Evolutionary conservation across 2,797 vertebrate species (phyloP), one percentile per base, ranked within the genome.

Genomic region (Oreochromis mossambicus): DNA sequence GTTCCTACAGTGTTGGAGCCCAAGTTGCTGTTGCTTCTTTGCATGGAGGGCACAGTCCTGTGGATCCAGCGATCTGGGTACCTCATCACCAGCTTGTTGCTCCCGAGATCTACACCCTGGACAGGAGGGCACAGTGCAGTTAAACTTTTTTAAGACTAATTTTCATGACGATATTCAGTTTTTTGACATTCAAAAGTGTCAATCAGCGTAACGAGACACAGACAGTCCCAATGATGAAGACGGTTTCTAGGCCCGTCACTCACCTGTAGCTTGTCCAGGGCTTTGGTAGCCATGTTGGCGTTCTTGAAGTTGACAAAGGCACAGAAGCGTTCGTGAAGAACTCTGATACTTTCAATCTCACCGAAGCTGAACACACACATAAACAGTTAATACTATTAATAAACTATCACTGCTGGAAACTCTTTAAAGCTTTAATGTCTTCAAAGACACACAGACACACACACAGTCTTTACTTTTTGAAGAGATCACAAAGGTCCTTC

Each of bases 221-320:
- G 41, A 73, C 24, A 29, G 24, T 48, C 24, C 5, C 6, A 17
- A 2, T 73, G 43, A 29, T 29, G 26, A 73, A 43, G 13, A 73
- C 4, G 3, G 68, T 73, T 48, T 1, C 24, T 1, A 19, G 43
- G 38, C 12, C 26, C 0, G 1, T 68, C 14, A 55, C 95, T 77
- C 79, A 95, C 95, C 92, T 92, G 87, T 50, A 96, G 91, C 70
- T 89, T 90, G 78, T 94, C 95, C 88, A 92, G 91, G 3, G 95
- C 96, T 75, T 75, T 85, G 79, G 94, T 85, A 5, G 96, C 94
- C 82, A 89, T 89, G 48, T 87, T 89, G 15, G 93, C 89, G n/a
- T 92, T 93, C 86, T 91, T 95, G 84, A 93, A 95, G 93, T 95
- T 96, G 75, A 95, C 87, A 51, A 95, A 96, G 75, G 94, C 95